Evolutionary conservation across 35 echinoderm and acorn worm genomes (phyloP).

Genomic region (Anneissia japonica): DNA sequence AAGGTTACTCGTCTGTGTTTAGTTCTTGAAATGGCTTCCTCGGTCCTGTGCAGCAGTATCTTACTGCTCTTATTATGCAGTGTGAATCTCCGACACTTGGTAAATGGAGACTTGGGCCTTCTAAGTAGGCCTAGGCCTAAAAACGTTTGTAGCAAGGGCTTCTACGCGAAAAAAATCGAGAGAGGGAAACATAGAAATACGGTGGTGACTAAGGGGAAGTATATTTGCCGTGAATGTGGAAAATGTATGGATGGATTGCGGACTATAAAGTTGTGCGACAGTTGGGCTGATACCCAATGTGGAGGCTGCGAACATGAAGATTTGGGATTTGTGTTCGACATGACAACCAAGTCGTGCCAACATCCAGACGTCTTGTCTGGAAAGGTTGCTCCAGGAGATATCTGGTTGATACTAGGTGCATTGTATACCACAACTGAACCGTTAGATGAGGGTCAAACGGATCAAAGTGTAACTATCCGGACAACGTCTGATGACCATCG

Average conservation of each 20-base stretch:
- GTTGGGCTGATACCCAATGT: neutral
- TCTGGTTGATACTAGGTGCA: neutral
- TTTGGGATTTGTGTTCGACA: neutral
- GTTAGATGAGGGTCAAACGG: too few relatives aligned
- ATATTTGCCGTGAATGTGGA: neutral
- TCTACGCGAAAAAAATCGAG: neutral
- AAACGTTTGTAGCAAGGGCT: neutral
- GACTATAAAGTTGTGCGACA: neutral
- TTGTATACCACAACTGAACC: too few relatives aligned
- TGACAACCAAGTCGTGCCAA: neutral
- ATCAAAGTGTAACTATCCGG: too few relatives aligned
- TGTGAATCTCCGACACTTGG: too few relatives aligned
- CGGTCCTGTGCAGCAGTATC: too few relatives aligned
- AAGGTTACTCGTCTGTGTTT: too few relatives aligned
- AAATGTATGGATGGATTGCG: neutral
- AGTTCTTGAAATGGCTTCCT: too few relatives aligned
- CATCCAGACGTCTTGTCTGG: neutral
- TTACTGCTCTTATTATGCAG: too few relatives aligned
- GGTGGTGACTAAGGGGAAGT: neutral
- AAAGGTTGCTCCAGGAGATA: neutral
- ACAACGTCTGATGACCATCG: too few relatives aligned
- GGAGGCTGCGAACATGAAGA: neutral
- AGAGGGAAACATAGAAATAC: neutral
- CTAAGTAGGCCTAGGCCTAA: too few relatives aligned
- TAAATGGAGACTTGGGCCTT: too few relatives aligned